Conservation (phyloP, 2,797 vertebrate genomes). For the Bufotes viridis region DNA sequence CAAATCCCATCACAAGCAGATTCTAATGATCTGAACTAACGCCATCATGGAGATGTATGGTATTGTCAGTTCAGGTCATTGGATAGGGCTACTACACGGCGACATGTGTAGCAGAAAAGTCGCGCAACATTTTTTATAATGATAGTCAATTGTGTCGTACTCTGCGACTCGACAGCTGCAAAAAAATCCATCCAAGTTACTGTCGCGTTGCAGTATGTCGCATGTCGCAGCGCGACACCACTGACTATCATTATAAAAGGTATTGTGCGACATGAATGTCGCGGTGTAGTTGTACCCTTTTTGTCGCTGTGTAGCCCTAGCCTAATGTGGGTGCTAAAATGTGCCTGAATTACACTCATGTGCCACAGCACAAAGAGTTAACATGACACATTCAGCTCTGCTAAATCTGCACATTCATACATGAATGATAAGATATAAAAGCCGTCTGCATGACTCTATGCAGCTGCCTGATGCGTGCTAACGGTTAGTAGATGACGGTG, state of each 20-base stretch:
- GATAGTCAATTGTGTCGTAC: too few species aligned
- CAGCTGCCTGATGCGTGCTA: background rate
- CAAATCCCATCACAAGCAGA: background rate
- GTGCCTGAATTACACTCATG: background rate
- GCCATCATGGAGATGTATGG: background rate
- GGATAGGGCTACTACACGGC: too few species aligned
- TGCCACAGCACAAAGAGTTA: background rate
- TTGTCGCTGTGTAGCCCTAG: too few species aligned
- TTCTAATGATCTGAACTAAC: background rate
- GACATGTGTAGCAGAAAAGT: too few species aligned
- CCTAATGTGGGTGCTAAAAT: background rate
- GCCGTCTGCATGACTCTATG: background rate
- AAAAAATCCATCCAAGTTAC: too few species aligned
- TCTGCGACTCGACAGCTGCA: too few species aligned
- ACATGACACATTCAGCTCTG: background rate
- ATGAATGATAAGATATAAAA: background rate
- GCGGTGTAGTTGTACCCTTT: too few species aligned
- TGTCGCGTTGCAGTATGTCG: too few species aligned
- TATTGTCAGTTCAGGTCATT: background rate
- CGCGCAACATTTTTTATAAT: too few species aligned
- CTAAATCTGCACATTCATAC: background rate
- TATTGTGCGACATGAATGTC: too few species aligned
- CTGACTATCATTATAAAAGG: too few species aligned
- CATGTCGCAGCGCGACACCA: too few species aligned
- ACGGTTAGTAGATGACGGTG: background rate